Evolutionary conservation across 2,888 invertebrate genomes (phyloP), one percentile per base, ranked within the genome.

Genomic region (Asteroscopus sphinx): DNA sequence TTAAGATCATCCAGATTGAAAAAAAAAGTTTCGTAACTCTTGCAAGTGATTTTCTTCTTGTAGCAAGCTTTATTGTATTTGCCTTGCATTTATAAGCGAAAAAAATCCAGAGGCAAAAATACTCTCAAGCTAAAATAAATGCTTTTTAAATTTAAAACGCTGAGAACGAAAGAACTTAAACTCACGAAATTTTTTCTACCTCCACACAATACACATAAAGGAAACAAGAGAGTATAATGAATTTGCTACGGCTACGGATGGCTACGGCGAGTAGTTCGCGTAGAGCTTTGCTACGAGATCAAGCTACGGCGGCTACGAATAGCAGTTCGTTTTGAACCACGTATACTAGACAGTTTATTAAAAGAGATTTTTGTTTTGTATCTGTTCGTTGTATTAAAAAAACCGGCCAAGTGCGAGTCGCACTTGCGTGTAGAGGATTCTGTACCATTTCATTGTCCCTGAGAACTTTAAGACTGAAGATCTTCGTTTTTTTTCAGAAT

Each of bases 241-340:
- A 73, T 73, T 67, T 57, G 59, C 67, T 64, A 68, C 69, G 46
- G 47, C 67, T 62, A 55, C 52, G 45, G 42, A 68, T 68, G 46
- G 47, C 67, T 62, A 55, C 52, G 45, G 42, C 37, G 28, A 47
- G 69, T 68, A 66, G 63, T 42, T 54, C 35, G 21, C 54, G 69
- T 70, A 66, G 58, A n/a, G 59, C 54, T 49, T 55, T 57, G 68
- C 80, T 79, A 76, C 74, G 77, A 72, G 53, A 59, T 35, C 25
- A 26, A 28, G 59, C 64, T 60, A 60, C 64, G 57, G 26, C 26
- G 36, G 56, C 57, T 73, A 66, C 74, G 74, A 68, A 67, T 56
- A 66, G 64, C 46, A 47, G 55, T 57, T 68, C 56, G 55, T 39
- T 64, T 59, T 53, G 46, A 39, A 49, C 44, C 32, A 44, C 15